Percentiles rank a stretch among this genome's conserved stretches.
Conservation (phyloP, 2,888 invertebrate genomes). For the Amorpha juglandis region DNA sequence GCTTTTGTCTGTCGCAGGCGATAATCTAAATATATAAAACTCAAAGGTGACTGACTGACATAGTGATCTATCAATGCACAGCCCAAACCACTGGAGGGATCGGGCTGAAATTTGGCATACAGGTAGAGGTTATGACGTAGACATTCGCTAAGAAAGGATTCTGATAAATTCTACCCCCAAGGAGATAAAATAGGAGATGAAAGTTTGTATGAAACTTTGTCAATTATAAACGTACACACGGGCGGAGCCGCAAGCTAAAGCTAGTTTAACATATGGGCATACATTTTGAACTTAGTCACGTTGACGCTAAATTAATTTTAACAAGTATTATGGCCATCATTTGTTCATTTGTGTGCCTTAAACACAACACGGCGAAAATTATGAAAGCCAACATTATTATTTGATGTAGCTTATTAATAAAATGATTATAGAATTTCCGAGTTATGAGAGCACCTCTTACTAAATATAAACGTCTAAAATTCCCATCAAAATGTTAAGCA, state of each 20-base stretch:
- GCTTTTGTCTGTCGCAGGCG: not conserved
- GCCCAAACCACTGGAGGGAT: too few species aligned
- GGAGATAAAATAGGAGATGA: too few species aligned
- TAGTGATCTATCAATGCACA: too few species aligned
- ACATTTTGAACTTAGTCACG: not conserved
- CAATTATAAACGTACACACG: too few species aligned
- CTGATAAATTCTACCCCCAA: too few species aligned
- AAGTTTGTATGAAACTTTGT: too few species aligned
- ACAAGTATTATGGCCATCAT: not conserved
- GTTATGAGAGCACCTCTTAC: slow-evolving; percentile 28
- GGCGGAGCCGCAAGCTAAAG: too few species aligned
- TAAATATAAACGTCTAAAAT: slow-evolving; percentile 41
- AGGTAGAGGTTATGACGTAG: too few species aligned
- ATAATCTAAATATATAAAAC: too few species aligned
- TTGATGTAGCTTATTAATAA: slow-evolving; percentile 27
- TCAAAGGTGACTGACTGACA: too few species aligned
- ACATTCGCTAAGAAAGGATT: too few species aligned
- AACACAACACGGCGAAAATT: slow-evolving; percentile 1
- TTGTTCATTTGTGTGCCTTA: not conserved
- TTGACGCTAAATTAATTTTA: not conserved
- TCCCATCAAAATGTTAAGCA: slow-evolving; percentile 40
- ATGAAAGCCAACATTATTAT: slow-evolving; percentile 6
- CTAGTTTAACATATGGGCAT: slow-evolving; percentile 7
- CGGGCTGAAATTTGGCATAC: too few species aligned
- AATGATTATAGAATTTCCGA: slow-evolving; percentile 21